Conservation (phyloP, 1,140 invertebrate species). For the Watersipora subatra region DNA sequence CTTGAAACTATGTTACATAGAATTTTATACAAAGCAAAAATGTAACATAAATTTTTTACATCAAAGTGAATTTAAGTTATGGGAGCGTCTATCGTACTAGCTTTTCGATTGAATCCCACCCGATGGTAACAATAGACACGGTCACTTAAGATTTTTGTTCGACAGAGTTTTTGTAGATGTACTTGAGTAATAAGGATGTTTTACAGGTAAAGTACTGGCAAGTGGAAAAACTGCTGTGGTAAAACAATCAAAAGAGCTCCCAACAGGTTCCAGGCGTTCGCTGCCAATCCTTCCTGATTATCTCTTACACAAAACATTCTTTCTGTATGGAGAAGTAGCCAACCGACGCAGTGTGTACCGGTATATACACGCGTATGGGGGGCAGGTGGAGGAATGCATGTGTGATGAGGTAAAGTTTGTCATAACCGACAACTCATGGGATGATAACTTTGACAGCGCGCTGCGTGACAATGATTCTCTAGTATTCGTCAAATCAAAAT, state of each 20-base stretch:
- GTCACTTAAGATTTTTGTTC: too few relatives aligned
- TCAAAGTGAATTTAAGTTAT: too few relatives aligned
- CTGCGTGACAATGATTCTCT: slow-evolving; percentile 32
- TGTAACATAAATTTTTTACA: too few relatives aligned
- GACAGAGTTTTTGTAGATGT: too few relatives aligned
- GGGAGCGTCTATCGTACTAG: too few relatives aligned
- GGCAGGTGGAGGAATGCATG: slow-evolving; percentile 39
- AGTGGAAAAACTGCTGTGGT: neutral
- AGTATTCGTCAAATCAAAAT: slow-evolving; percentile 38
- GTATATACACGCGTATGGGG: slow-evolving; percentile 35
- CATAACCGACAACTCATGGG: slow-evolving; percentile 33
- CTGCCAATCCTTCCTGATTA: slow-evolving; percentile 34
- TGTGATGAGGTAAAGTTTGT: slow-evolving; percentile 33
- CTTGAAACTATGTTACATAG: too few relatives aligned
- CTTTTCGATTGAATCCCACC: too few relatives aligned
- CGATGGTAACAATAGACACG: too few relatives aligned
- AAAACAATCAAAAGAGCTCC: neutral
- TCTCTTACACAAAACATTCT: slow-evolving; percentile 32
- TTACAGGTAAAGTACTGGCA: neutral
- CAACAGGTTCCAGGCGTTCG: too few relatives aligned
- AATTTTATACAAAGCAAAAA: too few relatives aligned
- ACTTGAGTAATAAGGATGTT: too few relatives aligned
- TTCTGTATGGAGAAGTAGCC: slow-evolving; percentile 34
- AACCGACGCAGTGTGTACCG: slow-evolving; percentile 19
- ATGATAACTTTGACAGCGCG: slow-evolving; percentile 41